Evolutionary conservation across 2,888 invertebrate genomes (phyloP).

Genomic region (Orgyia antiqua): DNA sequence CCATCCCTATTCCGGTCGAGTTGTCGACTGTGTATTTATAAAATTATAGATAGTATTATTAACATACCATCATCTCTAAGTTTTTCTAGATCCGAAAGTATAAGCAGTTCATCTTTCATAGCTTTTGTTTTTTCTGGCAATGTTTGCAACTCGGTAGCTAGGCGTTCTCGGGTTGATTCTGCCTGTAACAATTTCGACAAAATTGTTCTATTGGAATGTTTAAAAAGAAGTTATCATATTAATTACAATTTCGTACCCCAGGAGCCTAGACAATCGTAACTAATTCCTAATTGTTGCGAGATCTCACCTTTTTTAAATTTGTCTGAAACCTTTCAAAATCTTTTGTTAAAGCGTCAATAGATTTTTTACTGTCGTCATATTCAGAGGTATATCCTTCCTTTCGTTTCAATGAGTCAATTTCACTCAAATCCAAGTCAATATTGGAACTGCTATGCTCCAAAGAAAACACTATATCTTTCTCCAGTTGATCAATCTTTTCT

Average conservation of each 20-base stretch:
- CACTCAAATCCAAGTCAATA: conserved; percentile 79
- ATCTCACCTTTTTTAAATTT: conserved; percentile 76
- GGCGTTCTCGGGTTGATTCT: conserved; percentile 64
- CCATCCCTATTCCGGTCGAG: no score
- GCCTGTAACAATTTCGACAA: conserved; percentile 34
- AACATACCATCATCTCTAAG: conserved; percentile 65
- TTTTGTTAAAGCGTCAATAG: conserved; percentile 58
- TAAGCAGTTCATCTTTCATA: conserved; percentile 81
- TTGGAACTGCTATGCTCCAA: conserved; percentile 83
- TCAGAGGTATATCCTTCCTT: conserved; percentile 58
- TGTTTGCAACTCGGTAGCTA: conserved; percentile 79
- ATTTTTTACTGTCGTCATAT: conserved; percentile 72
- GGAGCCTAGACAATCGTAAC: no score
- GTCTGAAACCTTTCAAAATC: conserved; percentile 80
- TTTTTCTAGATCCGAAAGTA: conserved; percentile 79
- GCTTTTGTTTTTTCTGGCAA: conserved; percentile 82
- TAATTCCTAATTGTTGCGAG: no score
- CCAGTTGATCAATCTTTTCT: conserved; percentile 79
- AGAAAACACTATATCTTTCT: conserved; percentile 80
- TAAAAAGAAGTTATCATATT: no score
- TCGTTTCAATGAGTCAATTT: conserved; percentile 68
- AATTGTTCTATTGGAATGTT: not conserved
- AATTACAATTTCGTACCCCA: not conserved
- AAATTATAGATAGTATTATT: no score
- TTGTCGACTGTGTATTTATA: no score